phyloP scores from a whole-genome alignment of 1,140 invertebrate species.

The Scaptomyza hsui region DNA sequence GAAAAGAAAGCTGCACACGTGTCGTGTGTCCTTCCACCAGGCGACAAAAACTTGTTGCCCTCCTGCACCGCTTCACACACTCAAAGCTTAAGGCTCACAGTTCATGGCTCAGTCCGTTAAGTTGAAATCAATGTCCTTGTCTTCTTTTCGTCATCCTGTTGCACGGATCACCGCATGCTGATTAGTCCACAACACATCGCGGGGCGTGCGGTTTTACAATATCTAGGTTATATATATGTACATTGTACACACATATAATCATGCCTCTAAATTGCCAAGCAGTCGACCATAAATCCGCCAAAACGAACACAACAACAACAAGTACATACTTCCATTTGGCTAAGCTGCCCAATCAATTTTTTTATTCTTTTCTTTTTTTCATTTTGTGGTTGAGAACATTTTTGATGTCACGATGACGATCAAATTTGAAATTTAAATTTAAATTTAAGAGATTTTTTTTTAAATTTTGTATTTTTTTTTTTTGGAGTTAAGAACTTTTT shows the following conservation, averaged over 20 bases:
- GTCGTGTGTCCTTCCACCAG: constrained; percentile 24
- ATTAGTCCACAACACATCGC: constrained; percentile 1
- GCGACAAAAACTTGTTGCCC: constrained; percentile 50
- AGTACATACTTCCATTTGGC: background rate
- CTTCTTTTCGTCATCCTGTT: constrained; percentile 38
- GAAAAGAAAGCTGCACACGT: constrained; percentile 49
- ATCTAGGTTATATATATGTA: background rate
- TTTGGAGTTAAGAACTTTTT: too few relatives aligned
- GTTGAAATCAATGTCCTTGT: constrained; percentile 52
- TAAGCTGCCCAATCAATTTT: background rate
- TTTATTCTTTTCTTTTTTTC: background rate
- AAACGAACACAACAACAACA: constrained; percentile 1
- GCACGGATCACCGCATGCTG: constrained; percentile 10
- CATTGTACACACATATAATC: too few relatives aligned
- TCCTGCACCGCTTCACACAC: constrained; percentile 29
- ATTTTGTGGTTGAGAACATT: background rate
- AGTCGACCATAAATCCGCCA: background rate
- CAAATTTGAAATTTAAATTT: too few relatives aligned
- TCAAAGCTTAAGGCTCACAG: background rate
- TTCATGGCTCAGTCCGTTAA: constrained; percentile 13
- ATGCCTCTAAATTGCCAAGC: constrained; percentile 5
- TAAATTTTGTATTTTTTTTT: too few relatives aligned
- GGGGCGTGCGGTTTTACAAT: background rate
- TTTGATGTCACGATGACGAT: too few relatives aligned
- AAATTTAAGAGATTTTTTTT: too few relatives aligned